Conservation (phyloP, 2,888 invertebrate species). For the Ditula angustiorana region DNA sequence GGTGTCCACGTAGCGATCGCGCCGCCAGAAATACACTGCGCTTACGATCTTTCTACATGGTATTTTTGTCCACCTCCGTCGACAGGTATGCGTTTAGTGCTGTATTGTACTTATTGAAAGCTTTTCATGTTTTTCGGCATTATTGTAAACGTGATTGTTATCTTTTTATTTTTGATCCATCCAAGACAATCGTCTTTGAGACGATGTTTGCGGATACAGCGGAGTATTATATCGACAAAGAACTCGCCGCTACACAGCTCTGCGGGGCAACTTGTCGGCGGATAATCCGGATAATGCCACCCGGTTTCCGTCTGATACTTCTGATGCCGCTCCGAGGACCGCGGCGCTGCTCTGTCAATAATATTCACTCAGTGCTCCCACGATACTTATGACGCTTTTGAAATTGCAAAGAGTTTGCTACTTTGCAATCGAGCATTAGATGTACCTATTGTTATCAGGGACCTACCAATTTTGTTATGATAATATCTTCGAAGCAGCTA, state of each 20-base stretch:
- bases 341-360: background rate
- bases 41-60: conserved; percentile 51
- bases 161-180: too few relatives aligned
- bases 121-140: background rate
- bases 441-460: too few relatives aligned
- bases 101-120: conserved; percentile 29
- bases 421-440: too few relatives aligned
- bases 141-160: too few relatives aligned
- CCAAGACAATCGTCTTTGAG: conserved; percentile 53
- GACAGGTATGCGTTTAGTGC: conserved; percentile 67
- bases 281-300: conserved; percentile 74
- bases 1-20: conserved; percentile 9
- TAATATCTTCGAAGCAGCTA: too few relatives aligned
- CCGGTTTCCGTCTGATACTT: conserved; percentile 55
- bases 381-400: background rate
- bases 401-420: too few relatives aligned
- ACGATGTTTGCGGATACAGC: conserved; percentile 50
- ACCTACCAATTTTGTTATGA: too few relatives aligned
- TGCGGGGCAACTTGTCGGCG: conserved; percentile 63
- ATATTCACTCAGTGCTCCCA: conserved; percentile 9
- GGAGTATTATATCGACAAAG: conserved; percentile 49
- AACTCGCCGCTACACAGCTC: conserved; percentile 55
- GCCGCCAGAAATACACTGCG: conserved; percentile 63
- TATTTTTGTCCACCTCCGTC: conserved; percentile 70
- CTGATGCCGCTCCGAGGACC: conserved; percentile 13